These are phyloP conservation scores for Hephaestus fuliginosus DNA, from an alignment of 2,797 vertebrate species.

Conservation along the genomic window DNA sequence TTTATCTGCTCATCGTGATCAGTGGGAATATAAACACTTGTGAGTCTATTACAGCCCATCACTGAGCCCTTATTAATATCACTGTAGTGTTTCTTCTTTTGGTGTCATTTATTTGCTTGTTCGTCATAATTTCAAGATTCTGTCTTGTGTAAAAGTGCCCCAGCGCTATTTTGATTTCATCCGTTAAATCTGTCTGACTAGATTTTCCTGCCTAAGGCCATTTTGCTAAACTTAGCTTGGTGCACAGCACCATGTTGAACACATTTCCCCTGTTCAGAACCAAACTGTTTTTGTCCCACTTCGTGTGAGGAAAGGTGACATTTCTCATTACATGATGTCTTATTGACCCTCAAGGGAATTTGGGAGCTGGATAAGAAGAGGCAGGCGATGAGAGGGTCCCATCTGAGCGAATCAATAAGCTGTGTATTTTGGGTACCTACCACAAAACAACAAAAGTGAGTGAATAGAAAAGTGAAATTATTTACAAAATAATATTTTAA, in stretches of 20 bases:
- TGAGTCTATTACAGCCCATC: neutral
- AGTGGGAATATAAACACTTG: constrained; percentile 1
- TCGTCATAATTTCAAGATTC: constrained; percentile 1
- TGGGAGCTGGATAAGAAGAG: constrained; percentile 67
- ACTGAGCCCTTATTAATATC: constrained; percentile 5
- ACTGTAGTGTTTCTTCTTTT: neutral
- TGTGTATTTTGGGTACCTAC: constrained; percentile 24
- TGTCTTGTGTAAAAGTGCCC: constrained; percentile 20
- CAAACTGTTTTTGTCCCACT: constrained; percentile 71
- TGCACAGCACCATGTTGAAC: constrained; percentile 61
- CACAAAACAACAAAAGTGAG: constrained; percentile 29
- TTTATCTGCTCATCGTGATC: neutral
- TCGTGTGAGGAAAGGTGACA: constrained; percentile 63
- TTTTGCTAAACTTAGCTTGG: constrained; percentile 57
- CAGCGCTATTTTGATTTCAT: constrained; percentile 47
- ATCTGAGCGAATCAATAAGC: constrained; percentile 67
- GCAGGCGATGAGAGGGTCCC: constrained; percentile 50
- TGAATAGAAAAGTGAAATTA: constrained; percentile 1
- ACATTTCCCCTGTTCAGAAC: constrained; percentile 60
- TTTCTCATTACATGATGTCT: constrained; percentile 74
- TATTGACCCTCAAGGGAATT: constrained; percentile 74
- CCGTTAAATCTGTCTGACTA: constrained; percentile 50
- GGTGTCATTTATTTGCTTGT: constrained; percentile 4
- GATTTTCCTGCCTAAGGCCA: constrained; percentile 59
- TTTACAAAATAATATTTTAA: neutral